Percentiles rank a stretch among this genome's conserved stretches.
These are phyloP conservation scores for Papilio elwesi DNA, from an alignment of 2,888 invertebrate genomes.

Conservation along the genomic window DNA sequence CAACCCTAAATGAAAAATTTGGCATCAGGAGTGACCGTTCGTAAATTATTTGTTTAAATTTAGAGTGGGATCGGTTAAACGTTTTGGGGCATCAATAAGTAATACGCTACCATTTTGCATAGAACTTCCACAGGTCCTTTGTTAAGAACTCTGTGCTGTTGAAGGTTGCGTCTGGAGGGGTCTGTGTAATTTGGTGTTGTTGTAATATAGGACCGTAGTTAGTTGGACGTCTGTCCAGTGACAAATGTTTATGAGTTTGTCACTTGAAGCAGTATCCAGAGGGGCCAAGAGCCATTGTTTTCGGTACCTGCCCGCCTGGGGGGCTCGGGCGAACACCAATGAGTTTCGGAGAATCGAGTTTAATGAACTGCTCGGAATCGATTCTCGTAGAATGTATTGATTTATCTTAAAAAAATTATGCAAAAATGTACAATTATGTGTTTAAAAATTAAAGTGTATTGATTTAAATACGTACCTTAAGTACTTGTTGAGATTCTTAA, in stretches of 20 bases:
- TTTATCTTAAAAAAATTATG: slow-evolving; percentile 38
- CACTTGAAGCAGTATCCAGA: slow-evolving; percentile 65
- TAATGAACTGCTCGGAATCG: slow-evolving; percentile 67
- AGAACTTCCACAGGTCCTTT: slow-evolving; percentile 50
- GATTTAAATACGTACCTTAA: slow-evolving; percentile 1
- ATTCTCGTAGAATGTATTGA: slow-evolving; percentile 37
- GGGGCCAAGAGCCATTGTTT: slow-evolving; percentile 66
- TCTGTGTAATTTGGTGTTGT: slow-evolving; percentile 59
- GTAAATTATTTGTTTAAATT: slow-evolving; percentile 84
- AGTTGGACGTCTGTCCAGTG: slow-evolving; percentile 76
- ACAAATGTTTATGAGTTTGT: slow-evolving; percentile 84
- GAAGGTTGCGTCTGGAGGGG: slow-evolving; percentile 45
- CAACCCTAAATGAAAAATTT: slow-evolving; percentile 44
- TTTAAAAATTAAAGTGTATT: slow-evolving; percentile 18
- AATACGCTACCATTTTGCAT: slow-evolving; percentile 61
- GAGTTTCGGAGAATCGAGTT: slow-evolving; percentile 64
- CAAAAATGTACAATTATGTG: slow-evolving; percentile 26
- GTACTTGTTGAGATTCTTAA: not conserved
- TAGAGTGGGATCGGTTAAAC: slow-evolving; percentile 81
- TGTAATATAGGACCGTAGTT: slow-evolving; percentile 72
- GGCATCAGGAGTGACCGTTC: slow-evolving; percentile 77
- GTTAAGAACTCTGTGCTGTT: slow-evolving; percentile 29
- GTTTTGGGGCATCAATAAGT: slow-evolving; percentile 83
- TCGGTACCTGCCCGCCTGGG: slow-evolving; percentile 57
- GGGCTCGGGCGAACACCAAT: slow-evolving; percentile 52